Evolutionary conservation across 2,888 invertebrate species (phyloP).

Genomic region (Caenorhabditis afra): DNA sequence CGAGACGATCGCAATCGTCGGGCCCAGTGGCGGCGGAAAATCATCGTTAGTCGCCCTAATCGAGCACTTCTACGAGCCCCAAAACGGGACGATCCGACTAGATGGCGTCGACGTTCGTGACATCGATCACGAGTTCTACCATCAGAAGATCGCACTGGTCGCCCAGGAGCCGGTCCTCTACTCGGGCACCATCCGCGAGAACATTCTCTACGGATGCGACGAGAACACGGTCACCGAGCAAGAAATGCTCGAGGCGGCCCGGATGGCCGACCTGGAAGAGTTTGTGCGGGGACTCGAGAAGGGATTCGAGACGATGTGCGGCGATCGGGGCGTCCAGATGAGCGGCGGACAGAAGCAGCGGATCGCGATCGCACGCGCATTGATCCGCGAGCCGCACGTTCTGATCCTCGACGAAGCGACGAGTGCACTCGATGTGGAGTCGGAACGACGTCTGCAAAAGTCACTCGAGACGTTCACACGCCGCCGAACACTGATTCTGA

Average conservation of each 20-base stretch:
- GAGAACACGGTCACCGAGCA: not conserved
- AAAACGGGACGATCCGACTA: constrained; percentile 9
- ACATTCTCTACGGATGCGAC: constrained; percentile 21
- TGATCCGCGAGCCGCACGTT: not conserved
- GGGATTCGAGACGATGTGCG: not conserved
- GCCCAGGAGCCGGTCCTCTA: constrained; percentile 34
- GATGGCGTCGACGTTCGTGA: constrained; percentile 22
- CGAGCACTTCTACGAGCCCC: constrained; percentile 30
- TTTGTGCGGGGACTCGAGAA: not conserved
- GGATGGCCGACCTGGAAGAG: not conserved
- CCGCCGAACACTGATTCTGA: constrained; percentile 88
- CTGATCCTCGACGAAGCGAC: not conserved
- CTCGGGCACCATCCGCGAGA: constrained; percentile 20
- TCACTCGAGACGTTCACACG: constrained; percentile 81
- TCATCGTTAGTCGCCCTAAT: constrained; percentile 23
- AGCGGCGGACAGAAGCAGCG: constrained; percentile 7
- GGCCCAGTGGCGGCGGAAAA: not conserved
- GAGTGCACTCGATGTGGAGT: too few relatives aligned
- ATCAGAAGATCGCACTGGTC: constrained; percentile 21
- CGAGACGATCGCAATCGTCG: not conserved
- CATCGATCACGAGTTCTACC: constrained; percentile 33
- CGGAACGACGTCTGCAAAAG: too few relatives aligned
- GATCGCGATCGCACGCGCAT: not conserved
- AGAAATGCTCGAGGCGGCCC: not conserved
- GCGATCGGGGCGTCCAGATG: not conserved